A percentile compares a stretch with the other conserved stretches of the same genome.
Evolutionary conservation across 2,797 vertebrate genomes (phyloP).

Genomic region (Melanogrammus aeglefinus): DNA sequence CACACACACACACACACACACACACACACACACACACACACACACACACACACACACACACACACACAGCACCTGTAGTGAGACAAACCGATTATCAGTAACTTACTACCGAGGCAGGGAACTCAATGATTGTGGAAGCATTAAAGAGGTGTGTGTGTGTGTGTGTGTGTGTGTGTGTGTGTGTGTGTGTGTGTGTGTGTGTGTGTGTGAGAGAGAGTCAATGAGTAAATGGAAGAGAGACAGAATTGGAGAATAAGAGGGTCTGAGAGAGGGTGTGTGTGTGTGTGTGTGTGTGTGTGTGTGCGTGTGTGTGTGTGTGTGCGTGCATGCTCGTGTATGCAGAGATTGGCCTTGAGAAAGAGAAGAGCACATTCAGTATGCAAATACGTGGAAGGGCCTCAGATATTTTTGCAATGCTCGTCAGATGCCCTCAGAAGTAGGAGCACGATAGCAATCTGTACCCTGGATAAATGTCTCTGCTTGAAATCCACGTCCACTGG

Average conservation of each 20-base stretch:
- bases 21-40: too few relatives aligned
- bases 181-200: too few relatives aligned
- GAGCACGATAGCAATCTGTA: slow-evolving; percentile 31
- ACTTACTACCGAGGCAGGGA: slow-evolving; percentile 28
- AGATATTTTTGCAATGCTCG: slow-evolving; percentile 7
- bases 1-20: too few relatives aligned
- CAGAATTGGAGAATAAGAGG: too few relatives aligned
- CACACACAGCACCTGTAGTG: slow-evolving; percentile 24
- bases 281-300: background rate
- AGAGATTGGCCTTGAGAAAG: slow-evolving; percentile 19
- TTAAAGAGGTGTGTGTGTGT: too few relatives aligned
- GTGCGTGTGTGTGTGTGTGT: background rate
- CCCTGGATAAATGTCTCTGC: background rate
- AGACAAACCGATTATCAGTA: slow-evolving; percentile 38
- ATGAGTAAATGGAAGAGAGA: too few relatives aligned
- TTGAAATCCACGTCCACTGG: slow-evolving; percentile 26
- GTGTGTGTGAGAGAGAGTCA: too few relatives aligned
- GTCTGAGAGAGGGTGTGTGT: background rate
- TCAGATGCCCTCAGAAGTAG: slow-evolving; percentile 25
- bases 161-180: too few relatives aligned
- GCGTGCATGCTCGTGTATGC: background rate
- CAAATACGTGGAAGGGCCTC: slow-evolving; percentile 30
- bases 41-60: too few relatives aligned
- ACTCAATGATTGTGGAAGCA: background rate
- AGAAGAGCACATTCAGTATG: slow-evolving; percentile 25